phyloP scores from a whole-genome alignment of 2,113 vertebrate species.

The Equus quagga region DNA sequence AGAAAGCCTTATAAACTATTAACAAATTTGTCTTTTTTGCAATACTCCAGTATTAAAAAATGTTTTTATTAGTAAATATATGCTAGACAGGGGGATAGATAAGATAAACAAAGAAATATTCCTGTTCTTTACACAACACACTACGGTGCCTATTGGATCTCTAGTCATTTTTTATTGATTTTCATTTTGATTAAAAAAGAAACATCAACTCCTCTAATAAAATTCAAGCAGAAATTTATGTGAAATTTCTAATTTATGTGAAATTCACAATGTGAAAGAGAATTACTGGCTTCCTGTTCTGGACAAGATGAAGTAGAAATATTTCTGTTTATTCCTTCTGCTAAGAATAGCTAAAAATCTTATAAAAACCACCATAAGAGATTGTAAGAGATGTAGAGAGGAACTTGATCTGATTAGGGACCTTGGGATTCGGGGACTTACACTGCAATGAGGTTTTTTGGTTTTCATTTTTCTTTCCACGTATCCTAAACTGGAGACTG shows the following conservation, averaged over 20 bases:
- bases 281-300: background rate
- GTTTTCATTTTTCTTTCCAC: too few relatives aligned
- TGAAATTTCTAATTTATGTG: too few relatives aligned
- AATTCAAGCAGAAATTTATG: background rate
- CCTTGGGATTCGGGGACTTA: background rate
- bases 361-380: background rate
- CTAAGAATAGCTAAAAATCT: background rate
- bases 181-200: background rate
- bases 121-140: background rate
- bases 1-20: background rate
- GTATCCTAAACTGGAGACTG: background rate
- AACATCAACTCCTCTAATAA: background rate
- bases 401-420: background rate
- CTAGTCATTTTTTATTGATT: background rate
- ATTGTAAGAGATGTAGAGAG: background rate
- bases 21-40: background rate
- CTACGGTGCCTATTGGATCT: background rate
- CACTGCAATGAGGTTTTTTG: too few relatives aligned
- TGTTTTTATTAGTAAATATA: background rate
- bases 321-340: background rate
- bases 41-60: background rate
- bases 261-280: background rate
- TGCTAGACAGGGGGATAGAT: background rate
- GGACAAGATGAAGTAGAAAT: background rate
- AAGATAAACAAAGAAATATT: background rate